Evolutionary conservation across 2,113 vertebrate species (phyloP), one percentile per base, ranked within the genome.

Genomic region (Protobothrops flavoviridis): DNA sequence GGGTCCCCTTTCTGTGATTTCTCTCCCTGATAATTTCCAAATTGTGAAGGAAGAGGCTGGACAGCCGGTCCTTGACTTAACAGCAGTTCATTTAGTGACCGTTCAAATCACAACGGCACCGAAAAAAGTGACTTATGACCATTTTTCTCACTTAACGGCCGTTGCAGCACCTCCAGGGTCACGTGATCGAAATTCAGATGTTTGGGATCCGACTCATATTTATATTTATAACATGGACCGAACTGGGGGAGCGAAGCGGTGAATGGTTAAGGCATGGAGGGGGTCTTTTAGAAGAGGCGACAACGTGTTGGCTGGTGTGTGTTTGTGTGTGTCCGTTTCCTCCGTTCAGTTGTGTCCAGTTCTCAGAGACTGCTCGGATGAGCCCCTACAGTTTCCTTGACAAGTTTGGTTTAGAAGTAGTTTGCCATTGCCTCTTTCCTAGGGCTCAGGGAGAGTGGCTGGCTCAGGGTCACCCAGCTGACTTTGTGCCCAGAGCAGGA

Each of bases 91-190:
- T 2, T 69, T n/a, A n/a, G 64, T 2, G 29, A 69, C 29, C 3
- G 2, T n/a, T 69, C 15, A 13, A 69, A 69, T 69, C 33, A 69
- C 12, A 5, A 69, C 4, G 4, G 64, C 4, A 13, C 64, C 15
- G 4, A 10, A 15, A n/a, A 69, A 69, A 69, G 29, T 12, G 12
- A n/a, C 29, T 29, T n/a, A 3, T 1, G 61, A 2, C 61, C 12
- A 15, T 69, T 5, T n/a, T 12, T 10, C 4, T n/a, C 11, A n/a
- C 29, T n/a, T 69, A 69, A 50, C 10, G 29, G 6, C 64, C 12
- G 1, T 33, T n/a, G 29, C 29, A 69, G 5, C 12, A n/a, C 13
- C 1, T 0, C 64, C n/a, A n/a, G 4, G 4, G 12, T n/a, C 12
- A 69, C 29, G 15, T 2, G 29, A n/a, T 15, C 12, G 2, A 15